Evolutionary conservation across 2,888 invertebrate genomes (phyloP).

Genomic region (Eupithecia insigniata): DNA sequence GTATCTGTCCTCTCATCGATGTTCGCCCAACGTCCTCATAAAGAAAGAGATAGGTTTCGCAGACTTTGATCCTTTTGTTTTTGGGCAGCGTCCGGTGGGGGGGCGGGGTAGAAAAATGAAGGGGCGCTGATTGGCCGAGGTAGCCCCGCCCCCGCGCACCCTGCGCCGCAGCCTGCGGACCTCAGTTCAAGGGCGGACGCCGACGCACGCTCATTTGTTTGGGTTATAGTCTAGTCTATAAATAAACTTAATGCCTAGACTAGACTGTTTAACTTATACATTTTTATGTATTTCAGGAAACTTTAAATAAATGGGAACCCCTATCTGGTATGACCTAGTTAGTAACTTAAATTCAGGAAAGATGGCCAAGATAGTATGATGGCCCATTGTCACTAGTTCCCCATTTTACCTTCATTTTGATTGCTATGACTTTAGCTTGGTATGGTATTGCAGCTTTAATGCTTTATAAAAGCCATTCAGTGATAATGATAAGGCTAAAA

Average conservation of each 20-base stretch:
- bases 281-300: slow-evolving; percentile 22
- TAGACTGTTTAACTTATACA: slow-evolving; percentile 9
- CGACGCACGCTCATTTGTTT: slow-evolving; percentile 72
- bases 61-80: slow-evolving; percentile 85
- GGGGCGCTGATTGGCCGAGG: slow-evolving; percentile 82
- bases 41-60: slow-evolving; percentile 85
- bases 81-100: slow-evolving; percentile 84
- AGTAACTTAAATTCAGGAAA: background rate
- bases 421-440: background rate
- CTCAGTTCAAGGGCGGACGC: slow-evolving; percentile 83
- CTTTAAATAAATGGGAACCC: background rate
- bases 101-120: slow-evolving; percentile 83
- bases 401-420: background rate
- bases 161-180: slow-evolving; percentile 61
- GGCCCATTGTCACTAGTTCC: background rate
- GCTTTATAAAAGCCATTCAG: background rate
- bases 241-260: slow-evolving; percentile 32
- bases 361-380: background rate
- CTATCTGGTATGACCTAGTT: background rate
- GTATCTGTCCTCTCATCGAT: slow-evolving; percentile 84
- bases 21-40: slow-evolving; percentile 81
- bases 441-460: background rate
- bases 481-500: background rate
- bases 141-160: slow-evolving; percentile 73
- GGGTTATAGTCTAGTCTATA: slow-evolving; percentile 56